A percentile compares a stretch with the other conserved stretches of the same genome.
Evolutionary conservation across 2,888 invertebrate genomes (phyloP).

Genomic region (Neuroscelio doddi): DNA sequence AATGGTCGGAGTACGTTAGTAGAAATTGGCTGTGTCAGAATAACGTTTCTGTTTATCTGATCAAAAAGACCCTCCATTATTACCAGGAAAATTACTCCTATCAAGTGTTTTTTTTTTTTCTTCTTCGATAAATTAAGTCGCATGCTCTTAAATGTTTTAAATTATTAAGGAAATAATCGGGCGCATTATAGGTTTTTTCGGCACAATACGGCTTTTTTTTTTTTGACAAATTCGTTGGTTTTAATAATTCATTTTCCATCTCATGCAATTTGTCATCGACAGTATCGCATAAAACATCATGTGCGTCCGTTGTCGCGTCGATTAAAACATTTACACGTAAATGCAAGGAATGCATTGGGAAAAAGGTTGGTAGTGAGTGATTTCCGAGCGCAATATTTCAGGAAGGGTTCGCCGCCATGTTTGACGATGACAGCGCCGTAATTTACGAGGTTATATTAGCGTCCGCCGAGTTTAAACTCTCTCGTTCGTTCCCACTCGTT

Average conservation of each 20-base stretch:
- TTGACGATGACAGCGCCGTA: conserved; percentile 58
- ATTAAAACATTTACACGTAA: conserved; percentile 39
- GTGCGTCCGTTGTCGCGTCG: conserved; percentile 32
- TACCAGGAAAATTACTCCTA: conserved; percentile 33
- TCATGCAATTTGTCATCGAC: conserved; percentile 21
- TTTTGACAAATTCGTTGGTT: no score
- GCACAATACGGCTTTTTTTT: not conserved
- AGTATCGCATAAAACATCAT: conserved; percentile 30
- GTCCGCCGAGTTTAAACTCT: conserved; percentile 43
- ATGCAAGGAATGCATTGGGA: conserved; percentile 32
- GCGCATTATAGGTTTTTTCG: not conserved
- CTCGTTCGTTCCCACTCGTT: conserved; percentile 15
- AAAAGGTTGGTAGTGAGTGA: conserved; percentile 24
- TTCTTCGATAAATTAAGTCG: no score
- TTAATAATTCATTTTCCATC: no score
- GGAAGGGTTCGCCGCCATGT: conserved; percentile 42
- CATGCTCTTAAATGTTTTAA: no score
- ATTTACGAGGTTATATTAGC: conserved; percentile 63
- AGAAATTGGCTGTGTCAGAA: conserved; percentile 42
- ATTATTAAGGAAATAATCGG: no score
- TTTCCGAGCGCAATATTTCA: conserved; percentile 40
- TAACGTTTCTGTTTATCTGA: conserved; percentile 41
- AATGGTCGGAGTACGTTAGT: conserved; percentile 40
- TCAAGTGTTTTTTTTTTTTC: conserved; percentile 1
- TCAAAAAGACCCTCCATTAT: conserved; percentile 41